Percentiles rank a stretch among this genome's conserved stretches.
Conservation (phyloP, 2,797 vertebrate species). For the Garrulus glandarius region DNA sequence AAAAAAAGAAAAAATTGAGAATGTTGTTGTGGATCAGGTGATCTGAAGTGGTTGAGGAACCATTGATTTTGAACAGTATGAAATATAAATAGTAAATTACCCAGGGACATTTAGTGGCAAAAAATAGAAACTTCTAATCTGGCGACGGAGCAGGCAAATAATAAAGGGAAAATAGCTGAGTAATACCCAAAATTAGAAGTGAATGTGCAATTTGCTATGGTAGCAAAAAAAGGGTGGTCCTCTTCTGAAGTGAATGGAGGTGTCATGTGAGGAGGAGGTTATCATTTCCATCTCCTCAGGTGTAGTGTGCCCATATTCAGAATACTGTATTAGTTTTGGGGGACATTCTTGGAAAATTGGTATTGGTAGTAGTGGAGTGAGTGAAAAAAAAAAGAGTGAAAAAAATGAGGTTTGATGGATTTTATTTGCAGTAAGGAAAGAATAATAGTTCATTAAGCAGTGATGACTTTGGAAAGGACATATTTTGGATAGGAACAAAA, state of each 20-base stretch:
- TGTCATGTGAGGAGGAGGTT: neutral
- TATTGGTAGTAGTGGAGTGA: neutral
- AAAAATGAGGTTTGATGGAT: neutral
- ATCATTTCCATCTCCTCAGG: neutral
- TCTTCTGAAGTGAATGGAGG: neutral
- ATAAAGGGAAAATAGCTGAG: conserved; percentile 8
- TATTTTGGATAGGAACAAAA: neutral
- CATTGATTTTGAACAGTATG: conserved; percentile 6
- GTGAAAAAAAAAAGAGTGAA: too few relatives aligned
- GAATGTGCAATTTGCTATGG: neutral
- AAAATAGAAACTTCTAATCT: conserved; percentile 44
- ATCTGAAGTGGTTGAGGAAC: neutral
- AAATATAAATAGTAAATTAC: conserved; percentile 35
- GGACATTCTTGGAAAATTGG: neutral
- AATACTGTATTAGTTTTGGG: neutral
- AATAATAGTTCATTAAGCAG: neutral
- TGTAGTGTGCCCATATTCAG: neutral
- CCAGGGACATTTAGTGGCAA: neutral
- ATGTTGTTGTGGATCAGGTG: neutral
- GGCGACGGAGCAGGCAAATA: neutral
- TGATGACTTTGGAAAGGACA: neutral
- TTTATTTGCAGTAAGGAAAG: neutral
- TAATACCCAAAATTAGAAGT: conserved; percentile 20
- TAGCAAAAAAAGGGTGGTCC: neutral
- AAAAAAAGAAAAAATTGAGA: neutral